Evolutionary conservation across 1,140 invertebrate genomes (phyloP), one percentile per base, ranked within the genome.

Genomic region (Eupristina koningsbergeri): DNA sequence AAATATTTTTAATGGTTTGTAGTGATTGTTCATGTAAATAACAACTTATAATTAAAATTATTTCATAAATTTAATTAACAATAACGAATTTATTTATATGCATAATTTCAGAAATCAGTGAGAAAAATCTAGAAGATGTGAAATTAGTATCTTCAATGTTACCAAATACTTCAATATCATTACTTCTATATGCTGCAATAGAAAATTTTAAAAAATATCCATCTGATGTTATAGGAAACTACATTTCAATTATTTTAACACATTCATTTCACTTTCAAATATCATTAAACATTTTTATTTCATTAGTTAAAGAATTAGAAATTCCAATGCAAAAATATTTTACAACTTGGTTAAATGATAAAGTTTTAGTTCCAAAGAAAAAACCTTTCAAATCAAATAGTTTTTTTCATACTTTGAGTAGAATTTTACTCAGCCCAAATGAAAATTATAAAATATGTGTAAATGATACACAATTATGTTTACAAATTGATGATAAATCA

Each of bases 181-280:
- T 90, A 45, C 50, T 91, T 67, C 36, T 91, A 36, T 88, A 83
- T 64, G 88, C 87, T 63, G 89, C 89, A 26, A 36, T 91, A 61
- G 85, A 90, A 71, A 87, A 87, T 73, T n/a, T 87, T 1, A 88
- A 84, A 41, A 87, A 87, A 71, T 85, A 86, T 80, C 50, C 84
- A n/a, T 85, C 86, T 76, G 34, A 84, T 22, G 31, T 81, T 8
- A 45, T 89, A n/a, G n/a, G 84, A 31, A 31, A 80, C 45, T 91
- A 89, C 73, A 26, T 92, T 17, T 87, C 87, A 26, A 85, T 87
- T 29, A 79, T 92, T 34, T 86, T 88, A 17, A 47, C 86, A 9
- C 86, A 92, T 63, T 88, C 87, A 26, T 84, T 92, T 11, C 90
- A 93, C 83, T 88, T 86, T 80, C 91, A 92, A 88, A 85, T 88